A percentile compares a stretch with the other conserved stretches of the same genome.
phyloP scores from a whole-genome alignment of 37 sponge, comb jelly and placozoan species.

The Haliclona indistincta region DNA sequence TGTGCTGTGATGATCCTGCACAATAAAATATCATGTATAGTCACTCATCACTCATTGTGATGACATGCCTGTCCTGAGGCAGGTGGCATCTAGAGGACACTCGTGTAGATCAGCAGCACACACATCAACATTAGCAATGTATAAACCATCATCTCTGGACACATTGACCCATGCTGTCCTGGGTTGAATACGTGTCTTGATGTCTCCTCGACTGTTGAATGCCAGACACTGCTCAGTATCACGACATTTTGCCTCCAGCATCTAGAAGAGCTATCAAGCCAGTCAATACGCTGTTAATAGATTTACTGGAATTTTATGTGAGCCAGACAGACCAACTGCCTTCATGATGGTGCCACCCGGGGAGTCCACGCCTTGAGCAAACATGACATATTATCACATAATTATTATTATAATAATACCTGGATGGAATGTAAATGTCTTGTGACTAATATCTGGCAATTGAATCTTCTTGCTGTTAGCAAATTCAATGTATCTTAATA shows the following conservation, averaged over 20 bases:
- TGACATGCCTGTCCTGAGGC: neutral
- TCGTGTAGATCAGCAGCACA: neutral
- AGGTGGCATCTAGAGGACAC: neutral
- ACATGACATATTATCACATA: neutral
- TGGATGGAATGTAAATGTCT: conserved; percentile 36
- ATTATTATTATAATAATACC: conserved; percentile 10
- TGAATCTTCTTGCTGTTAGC: conserved; percentile 23
- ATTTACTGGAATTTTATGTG: no score
- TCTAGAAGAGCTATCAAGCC: no score
- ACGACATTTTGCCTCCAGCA: neutral
- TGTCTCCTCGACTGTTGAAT: neutral
- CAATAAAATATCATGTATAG: no score
- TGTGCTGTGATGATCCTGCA: no score
- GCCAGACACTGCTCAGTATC: neutral
- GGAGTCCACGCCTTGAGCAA: conserved; percentile 26
- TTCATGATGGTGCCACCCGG: conserved; percentile 29
- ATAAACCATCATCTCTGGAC: neutral
- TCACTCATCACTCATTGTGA: no score
- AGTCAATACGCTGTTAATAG: no score
- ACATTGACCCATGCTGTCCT: neutral
- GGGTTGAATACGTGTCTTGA: neutral
- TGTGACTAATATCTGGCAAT: conserved; percentile 29
- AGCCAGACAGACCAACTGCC: no score
- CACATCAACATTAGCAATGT: neutral
- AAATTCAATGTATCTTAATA: conserved; percentile 30